Conservation (phyloP, 1,140 invertebrate genomes). For the Drosophila miranda region DNA sequence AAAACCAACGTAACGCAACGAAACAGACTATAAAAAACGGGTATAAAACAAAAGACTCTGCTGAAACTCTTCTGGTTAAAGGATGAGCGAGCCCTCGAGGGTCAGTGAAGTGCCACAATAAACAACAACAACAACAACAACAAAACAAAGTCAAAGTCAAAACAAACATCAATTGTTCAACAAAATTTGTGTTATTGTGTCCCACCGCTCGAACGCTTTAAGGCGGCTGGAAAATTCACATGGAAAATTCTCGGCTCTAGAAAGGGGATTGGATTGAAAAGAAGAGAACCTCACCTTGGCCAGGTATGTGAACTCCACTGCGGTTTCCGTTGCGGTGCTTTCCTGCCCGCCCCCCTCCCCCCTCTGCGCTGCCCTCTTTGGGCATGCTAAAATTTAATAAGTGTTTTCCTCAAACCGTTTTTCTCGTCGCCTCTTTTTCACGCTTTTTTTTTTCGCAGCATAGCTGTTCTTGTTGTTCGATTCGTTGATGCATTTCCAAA, state of each 20-base stretch:
- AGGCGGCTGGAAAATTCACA: constrained; percentile 14
- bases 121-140: constrained; percentile 16
- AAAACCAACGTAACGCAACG: neutral
- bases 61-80: constrained; percentile 32
- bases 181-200: constrained; percentile 45
- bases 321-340: constrained; percentile 39
- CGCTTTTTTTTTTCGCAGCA: constrained; percentile 36
- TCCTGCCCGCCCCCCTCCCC: too few species aligned
- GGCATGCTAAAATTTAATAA: constrained; percentile 76
- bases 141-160: constrained; percentile 25
- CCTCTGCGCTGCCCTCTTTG: constrained; percentile 26
- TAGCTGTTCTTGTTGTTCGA: constrained; percentile 49
- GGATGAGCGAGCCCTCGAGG: constrained; percentile 59
- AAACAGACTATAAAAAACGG: neutral
- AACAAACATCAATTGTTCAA: constrained; percentile 34
- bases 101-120: constrained; percentile 59
- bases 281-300: constrained; percentile 23
- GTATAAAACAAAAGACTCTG: constrained; percentile 18
- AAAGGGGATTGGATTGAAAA: constrained; percentile 40
- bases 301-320: constrained; percentile 61
- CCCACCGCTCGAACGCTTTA: constrained; percentile 18
- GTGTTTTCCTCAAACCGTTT: constrained; percentile 73
- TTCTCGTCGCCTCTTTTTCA: constrained; percentile 60
- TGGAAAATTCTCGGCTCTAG: constrained; percentile 2
- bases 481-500: constrained; percentile 53